Base-by-base conservation (phyloP, 2,113 vertebrate species). In the Xenopus laevis region DNA sequence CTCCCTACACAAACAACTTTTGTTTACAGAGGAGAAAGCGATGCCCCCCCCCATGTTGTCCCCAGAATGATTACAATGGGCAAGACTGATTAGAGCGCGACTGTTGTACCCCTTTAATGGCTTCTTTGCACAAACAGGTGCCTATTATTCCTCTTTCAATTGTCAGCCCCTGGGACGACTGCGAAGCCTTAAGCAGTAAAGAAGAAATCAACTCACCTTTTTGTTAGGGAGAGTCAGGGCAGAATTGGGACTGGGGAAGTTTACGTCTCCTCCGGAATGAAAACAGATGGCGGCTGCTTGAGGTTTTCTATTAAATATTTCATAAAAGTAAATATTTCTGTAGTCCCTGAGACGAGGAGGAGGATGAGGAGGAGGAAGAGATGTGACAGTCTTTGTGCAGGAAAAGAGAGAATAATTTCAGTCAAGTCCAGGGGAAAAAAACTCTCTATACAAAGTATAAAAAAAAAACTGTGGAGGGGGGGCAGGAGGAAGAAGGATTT, bases 261-360 rank as follows among this genome's bases (percentile, higher is more conserved):
- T 53, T 67, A 13, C 23, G 46, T 52, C 12, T 30, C 20, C 47
- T 50, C 47, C 47, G 11, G 1, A 2, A 50, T 13, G 47, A 50
- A 17, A 23, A 5, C 21, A 15, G 21, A 53, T 17, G 18, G 4
- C n/a, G 11, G 15, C 45, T 64, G 30, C 11, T 18, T 57, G 30
- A 23, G 27, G 10, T 4, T 18, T 52, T 53, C 6, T 30, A 17
- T 68, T 45, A 33, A 40, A 68, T 30, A 33, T 68, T 30, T 57
- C 9, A 33, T 30, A 40, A 50, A 45, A 57, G 21, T 69, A 81
- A 80, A 66, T 82, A 81, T 84, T 84, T 86, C 83, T 81, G 79
- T 85, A 78, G 81, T 91, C 86, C 89, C 85, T 82, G 74, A 81
- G 82, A 79, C 71, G 47, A 13, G 47, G 47, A 50, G 47, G 47